Base-by-base conservation (phyloP, 2,888 invertebrate species). In the Lottia scabra region DNA sequence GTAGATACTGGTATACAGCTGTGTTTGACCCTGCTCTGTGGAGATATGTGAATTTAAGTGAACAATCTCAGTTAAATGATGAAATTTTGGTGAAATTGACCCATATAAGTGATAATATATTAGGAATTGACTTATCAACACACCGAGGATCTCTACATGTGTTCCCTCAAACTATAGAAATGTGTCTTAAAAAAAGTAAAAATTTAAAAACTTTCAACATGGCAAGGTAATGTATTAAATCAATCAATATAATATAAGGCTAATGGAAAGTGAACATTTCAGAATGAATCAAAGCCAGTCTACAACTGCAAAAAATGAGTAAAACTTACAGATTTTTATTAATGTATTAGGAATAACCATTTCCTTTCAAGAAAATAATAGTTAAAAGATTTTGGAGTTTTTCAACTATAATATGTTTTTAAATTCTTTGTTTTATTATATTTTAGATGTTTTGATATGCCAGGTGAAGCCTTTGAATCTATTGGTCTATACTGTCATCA, bases 391-490 rank as follows among this genome's bases (percentile, higher is more conserved):
- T n/a, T n/a, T n/a, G n/a, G n/a, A n/a, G n/a, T n/a, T n/a, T n/a
- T n/a, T n/a, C n/a, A 4, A 5, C 19, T n/a, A 6, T 8, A 38
- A 38, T 6, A 19, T 26, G 8, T 48, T 0, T 46, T 15, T n/a
- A 64, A 30, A 15, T 48, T 13, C 12, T 23, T 46, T 5, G 19
- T 26, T 12, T 62, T 65, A n/a, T 10, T 19, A 46, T 44, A 26
- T 76, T 76, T 46, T 75, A 85, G 83, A 67, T 83, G 81, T 75
- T 82, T 79, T 71, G 75, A 76, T 26, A 38, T 85, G 44, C 76
- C 80, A 10, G 79, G 81, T 69, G 76, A 72, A 63, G 77, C 78
- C 4, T 79, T 84, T 70, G 65, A 73, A 13, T 62, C 66, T 0
- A 63, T 77, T 3, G 76, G 78, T 5, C 65, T 70, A 8, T 48